Evolutionary conservation across 2,888 invertebrate species (phyloP).

Genomic region (Eugnorisma glareosa): DNA sequence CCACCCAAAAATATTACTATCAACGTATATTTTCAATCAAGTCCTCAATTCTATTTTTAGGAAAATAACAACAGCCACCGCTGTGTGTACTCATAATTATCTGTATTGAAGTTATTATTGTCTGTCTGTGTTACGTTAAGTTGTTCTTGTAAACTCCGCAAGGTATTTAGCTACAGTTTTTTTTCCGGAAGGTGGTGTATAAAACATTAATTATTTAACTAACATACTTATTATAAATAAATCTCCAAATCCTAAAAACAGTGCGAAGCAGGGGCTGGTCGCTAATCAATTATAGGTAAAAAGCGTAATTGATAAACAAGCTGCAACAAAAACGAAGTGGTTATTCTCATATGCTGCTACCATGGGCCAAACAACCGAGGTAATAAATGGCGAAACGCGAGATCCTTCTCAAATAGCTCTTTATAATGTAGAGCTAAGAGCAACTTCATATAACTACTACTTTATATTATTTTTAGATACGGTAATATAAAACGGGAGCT

Average conservation of each 20-base stretch:
- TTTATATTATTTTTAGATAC: constrained; percentile 22
- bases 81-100: background rate
- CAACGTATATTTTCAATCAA: background rate
- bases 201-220: background rate
- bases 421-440: constrained; percentile 31
- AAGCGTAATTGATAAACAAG: background rate
- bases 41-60: too few species aligned
- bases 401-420: constrained; percentile 54
- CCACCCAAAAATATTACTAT: background rate
- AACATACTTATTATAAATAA: background rate
- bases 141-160: background rate
- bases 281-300: background rate
- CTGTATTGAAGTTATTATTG: too few species aligned
- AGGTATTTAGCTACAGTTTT: background rate
- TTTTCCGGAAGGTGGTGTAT: background rate
- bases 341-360: constrained; percentile 4
- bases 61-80: too few species aligned
- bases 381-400: constrained; percentile 59
- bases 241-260: background rate
- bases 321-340: background rate
- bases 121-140: too few species aligned
- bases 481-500: background rate
- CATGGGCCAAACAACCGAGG: constrained; percentile 34
- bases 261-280: background rate
- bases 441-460: constrained; percentile 16